Evolutionary conservation across 1,140 invertebrate species (phyloP), one percentile per base, ranked within the genome.

Genomic region (Drosophila setifemur): DNA sequence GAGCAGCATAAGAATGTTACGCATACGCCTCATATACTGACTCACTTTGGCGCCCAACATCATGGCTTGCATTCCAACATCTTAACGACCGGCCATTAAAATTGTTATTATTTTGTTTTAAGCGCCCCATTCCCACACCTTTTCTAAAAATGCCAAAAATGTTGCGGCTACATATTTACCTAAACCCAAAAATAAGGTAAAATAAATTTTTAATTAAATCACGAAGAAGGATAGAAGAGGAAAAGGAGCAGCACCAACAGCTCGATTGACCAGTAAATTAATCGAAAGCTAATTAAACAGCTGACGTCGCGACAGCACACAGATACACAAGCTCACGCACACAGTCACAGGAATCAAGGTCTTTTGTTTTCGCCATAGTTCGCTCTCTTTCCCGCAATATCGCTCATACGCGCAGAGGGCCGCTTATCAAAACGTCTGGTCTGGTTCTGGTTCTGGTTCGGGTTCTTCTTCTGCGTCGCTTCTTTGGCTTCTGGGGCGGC

Each of bases 261-360:
- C 57, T 49, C 60, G 57, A 49, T 63, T 64, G 60, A 49, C 60
- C 31, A 73, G 58, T 74, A 52, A 83, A 83, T 78, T 67, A 74
- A 83, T 72, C 81, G 64, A 79, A 75, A 86, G 75, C 74, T 75
- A 85, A 85, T 85, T 86, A 85, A 85, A 55, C 71, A 86, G 74
- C 74, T 85, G 74, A 86, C 74, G 66, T 55, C 43, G 33, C 33
- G 12, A 57, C 37, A 42, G 14, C 44, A 54, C 35, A 63, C 52
- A 18, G 8, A 39, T 1, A 16, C 1, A 50, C 37, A 42, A 44
- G 33, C 49, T 39, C 53, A 69, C 52, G 14, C 44, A 54, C 35
- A 63, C 52, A 18, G 8, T 35, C 2, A 16, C 1, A 50, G 21
- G 54, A 57, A 78, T 60, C 60, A 73, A 77, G 67, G 67, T 70